Evolutionary conservation across 2,113 vertebrate genomes (phyloP), one percentile per base, ranked within the genome.

Genomic region (Cyprinodon variegatus): DNA sequence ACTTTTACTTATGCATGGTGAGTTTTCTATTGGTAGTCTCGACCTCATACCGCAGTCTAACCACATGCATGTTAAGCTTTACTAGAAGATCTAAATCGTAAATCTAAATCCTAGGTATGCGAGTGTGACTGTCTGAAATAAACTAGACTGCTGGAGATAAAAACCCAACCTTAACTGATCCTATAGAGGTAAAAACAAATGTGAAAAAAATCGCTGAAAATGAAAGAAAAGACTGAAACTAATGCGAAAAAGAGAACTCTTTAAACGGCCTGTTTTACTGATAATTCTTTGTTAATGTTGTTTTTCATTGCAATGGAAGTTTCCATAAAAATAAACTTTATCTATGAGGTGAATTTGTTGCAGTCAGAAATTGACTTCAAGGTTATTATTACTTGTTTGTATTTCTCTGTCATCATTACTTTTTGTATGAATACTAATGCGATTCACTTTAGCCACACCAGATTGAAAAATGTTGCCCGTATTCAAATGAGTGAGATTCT

Each of bases 401-500:
- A 53, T 41, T 53, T 65, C 60, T 15, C 61, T 39, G 37, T 75
- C 48, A 11, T 77, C 41, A 36, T 63, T 74, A 79, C 80, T 83
- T 66, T 46, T 46, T 39, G 41, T 70, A 72, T 75, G 71, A 76
- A 73, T 76, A 63, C 46, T 69, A 48, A 84, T 72, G 57, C n/a
- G 3, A 40, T 53, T 66, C 48, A 39, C 48, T 80, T 73, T 73
- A 50, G 36, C 29, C 48, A 41, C 11, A 36, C 17, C 17, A 15
- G 50, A 80, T 1, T 53, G 38, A 80, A 66, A 83, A 70, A 66
- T 7, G 15, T 67, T 12, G 22, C 37, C 14, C 3, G 45, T 40
- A 67, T 57, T 73, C 59, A 45, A 74, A 61, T 41, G 29, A 77
- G 70, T 81, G 46, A 29, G 69, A 77, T 72, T 81, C 53, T 61